Evolutionary conservation across 1,140 invertebrate genomes (phyloP).

Genomic region (Caenorhabditis briggsae): DNA sequence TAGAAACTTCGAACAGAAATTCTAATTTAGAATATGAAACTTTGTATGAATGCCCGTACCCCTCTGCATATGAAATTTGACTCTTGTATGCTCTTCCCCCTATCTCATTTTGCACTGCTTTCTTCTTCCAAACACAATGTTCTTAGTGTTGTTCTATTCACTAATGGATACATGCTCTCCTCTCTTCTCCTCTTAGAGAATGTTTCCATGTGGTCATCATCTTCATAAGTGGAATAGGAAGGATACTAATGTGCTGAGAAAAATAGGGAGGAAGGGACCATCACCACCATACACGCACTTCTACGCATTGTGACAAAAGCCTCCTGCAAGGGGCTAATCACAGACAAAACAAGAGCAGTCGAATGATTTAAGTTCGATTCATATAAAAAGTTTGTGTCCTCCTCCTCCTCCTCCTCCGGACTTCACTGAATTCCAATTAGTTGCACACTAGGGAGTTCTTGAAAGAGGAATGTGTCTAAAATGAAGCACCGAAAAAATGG

Average conservation of each 20-base stretch:
- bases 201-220: conserved; percentile 40
- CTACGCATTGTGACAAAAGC: background rate
- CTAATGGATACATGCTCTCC: conserved; percentile 48
- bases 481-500: background rate
- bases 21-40: conserved; percentile 5
- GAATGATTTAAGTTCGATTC: background rate
- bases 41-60: background rate
- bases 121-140: conserved; percentile 14
- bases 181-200: conserved; percentile 21
- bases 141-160: background rate
- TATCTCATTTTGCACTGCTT: conserved; percentile 33
- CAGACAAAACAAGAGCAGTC: background rate
- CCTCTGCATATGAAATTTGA: background rate
- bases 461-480: background rate
- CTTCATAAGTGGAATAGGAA: conserved; percentile 49
- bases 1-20: background rate
- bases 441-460: conserved; percentile 53
- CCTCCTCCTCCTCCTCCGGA: background rate
- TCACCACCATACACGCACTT: conserved; percentile 21
- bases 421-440: conserved; percentile 52
- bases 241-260: conserved; percentile 19
- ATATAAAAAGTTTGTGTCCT: background rate
- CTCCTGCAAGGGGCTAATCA: background rate
- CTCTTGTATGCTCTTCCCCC: conserved; percentile 13
- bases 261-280: conserved; percentile 14